Evolutionary conservation across 2,888 invertebrate genomes (phyloP).

Genomic region (Belgica antarctica): DNA sequence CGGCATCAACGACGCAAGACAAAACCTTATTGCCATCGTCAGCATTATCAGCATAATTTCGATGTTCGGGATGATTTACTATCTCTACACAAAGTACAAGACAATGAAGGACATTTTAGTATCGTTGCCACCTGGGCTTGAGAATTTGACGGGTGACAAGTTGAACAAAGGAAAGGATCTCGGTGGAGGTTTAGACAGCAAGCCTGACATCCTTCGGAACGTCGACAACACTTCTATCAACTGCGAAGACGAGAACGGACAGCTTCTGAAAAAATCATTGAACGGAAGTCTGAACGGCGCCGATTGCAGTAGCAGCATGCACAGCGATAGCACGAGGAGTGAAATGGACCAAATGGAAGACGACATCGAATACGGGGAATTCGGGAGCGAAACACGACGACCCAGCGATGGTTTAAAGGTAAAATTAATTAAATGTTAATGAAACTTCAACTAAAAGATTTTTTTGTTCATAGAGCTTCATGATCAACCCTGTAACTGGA

Average conservation of each 20-base stretch:
- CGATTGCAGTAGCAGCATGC: constrained; percentile 37
- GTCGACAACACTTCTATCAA: constrained; percentile 18
- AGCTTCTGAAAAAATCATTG: constrained; percentile 23
- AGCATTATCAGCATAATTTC: constrained; percentile 45
- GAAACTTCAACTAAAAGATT: neutral
- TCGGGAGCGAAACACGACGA: neutral
- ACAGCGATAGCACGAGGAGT: constrained; percentile 35
- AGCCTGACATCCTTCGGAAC: constrained; percentile 30
- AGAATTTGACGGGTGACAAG: constrained; percentile 46
- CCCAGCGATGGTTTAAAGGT: neutral
- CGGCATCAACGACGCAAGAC: constrained; percentile 43
- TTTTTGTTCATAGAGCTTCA: constrained; percentile 26
- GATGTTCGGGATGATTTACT: constrained; percentile 46
- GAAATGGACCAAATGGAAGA: neutral
- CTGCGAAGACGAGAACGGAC: constrained; percentile 30
- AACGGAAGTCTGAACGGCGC: constrained; percentile 33
- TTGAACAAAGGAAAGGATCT: constrained; percentile 19
- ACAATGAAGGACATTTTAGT: constrained; percentile 52
- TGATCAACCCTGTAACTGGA: too few species aligned
- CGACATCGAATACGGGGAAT: constrained; percentile 34
- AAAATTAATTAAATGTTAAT: neutral
- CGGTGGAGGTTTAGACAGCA: too few species aligned
- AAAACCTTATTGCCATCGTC: constrained; percentile 46
- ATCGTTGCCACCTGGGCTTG: constrained; percentile 50
- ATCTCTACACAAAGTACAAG: constrained; percentile 48